Evolutionary conservation across 2,797 vertebrate genomes (phyloP), one percentile per base, ranked within the genome.

Genomic region (Lutjanus campechanus): DNA sequence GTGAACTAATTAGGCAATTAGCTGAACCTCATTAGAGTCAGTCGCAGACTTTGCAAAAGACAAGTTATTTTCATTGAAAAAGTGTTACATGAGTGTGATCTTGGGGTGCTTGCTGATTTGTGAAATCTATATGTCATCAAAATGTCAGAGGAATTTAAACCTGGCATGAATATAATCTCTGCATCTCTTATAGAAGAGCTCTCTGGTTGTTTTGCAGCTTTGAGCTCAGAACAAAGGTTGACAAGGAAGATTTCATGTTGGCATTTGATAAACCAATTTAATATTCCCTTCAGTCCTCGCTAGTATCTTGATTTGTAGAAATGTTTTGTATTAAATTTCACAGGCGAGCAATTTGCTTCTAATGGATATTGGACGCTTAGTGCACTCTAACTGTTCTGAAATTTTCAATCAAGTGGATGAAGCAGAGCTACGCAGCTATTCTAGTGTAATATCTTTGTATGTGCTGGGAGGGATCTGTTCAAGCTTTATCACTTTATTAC

Each of bases 1-100:
- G 7, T 71, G 15, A 69, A 68, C 68, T 84, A 83, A 87, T 85
- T 73, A 63, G 56, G n/a, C 66, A 89, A 84, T 86, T 86, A 77
- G 58, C 51, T 62, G 44, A 78, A 73, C 79, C 40, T 71, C 74
- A 76, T 84, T 71, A 62, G 22, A 63, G 17, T 50, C 12, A 9
- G 29, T 53, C 5, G 1, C 19, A 44, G 16, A 4, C 16, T 49
- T 40, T 22, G 8, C 10, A 19, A 1, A 56, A 69, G 40, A 46
- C 41, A 65, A 64, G 66, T 82, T 60, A 73, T 76, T 67, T 56
- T 58, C 17, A 16, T 19, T 51, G 22, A 62, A 29, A 58, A 69
- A 46, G 36, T 60, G 65, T 46, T 60, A 60, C 3, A 41, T n/a
- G 15, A 68, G 15, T 11, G 47, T 50, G 58, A 66, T 66, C 0